A percentile compares a stretch with the other conserved stretches of the same genome.
These are phyloP conservation scores for Euphysa ruthae DNA, from an alignment of 30 jellyfish, hydroid and myxozoan genomes.

Conservation along the genomic window DNA sequence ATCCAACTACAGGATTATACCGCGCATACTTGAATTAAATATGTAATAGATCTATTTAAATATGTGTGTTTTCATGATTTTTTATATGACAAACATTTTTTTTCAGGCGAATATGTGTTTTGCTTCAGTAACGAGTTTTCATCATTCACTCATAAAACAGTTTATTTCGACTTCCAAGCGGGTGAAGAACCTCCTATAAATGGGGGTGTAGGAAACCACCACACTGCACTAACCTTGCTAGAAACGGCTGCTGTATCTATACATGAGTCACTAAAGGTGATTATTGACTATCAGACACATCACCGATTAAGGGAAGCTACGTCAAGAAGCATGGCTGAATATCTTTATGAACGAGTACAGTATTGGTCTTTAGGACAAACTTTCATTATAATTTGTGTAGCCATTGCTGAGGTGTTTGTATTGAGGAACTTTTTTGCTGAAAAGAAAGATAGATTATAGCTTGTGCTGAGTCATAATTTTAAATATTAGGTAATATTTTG, in stretches of 20 bases:
- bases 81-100: background rate
- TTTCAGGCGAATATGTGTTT: conserved; percentile 80
- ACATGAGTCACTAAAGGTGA: conserved; percentile 87
- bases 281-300: conserved; percentile 88
- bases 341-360: conserved; percentile 82
- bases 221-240: conserved; percentile 73
- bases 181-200: conserved; percentile 73
- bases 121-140: conserved; percentile 95
- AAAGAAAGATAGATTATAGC: conserved; percentile 64
- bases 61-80: no score
- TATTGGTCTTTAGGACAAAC: conserved; percentile 96
- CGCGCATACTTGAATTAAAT: no score
- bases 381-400: conserved; percentile 39
- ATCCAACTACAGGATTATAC: no score
- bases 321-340: conserved; percentile 84
- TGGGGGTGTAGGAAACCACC: conserved; percentile 61
- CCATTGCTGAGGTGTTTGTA: conserved; percentile 56
- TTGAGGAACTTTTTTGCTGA: conserved; percentile 86
- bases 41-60: no score
- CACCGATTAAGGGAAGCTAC: conserved; percentile 91
- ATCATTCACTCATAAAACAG: conserved; percentile 80
- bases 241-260: conserved; percentile 85
- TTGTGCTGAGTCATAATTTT: no score
- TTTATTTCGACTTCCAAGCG: conserved; percentile 80
- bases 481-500: no score